Evolutionary conservation across 1,140 invertebrate genomes (phyloP).

Genomic region (Ips typographus): DNA sequence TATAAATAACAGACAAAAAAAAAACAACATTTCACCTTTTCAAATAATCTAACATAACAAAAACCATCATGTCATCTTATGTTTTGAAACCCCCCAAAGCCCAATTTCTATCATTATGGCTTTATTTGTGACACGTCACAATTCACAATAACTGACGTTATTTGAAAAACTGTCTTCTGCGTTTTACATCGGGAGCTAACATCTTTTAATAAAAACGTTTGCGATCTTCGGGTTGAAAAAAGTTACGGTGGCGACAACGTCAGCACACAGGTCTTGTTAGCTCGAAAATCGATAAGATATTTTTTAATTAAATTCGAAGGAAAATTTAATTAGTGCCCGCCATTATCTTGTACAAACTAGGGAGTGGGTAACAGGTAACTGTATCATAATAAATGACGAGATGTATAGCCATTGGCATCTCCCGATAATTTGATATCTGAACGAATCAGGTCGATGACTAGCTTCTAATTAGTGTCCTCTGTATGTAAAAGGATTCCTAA

Average conservation of each 20-base stretch:
- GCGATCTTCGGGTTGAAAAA: not conserved
- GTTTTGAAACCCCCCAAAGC: too few species aligned
- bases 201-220: not conserved
- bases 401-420: conserved; percentile 9
- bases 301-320: conserved; percentile 13
- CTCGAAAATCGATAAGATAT: conserved; percentile 17
- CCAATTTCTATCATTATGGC: too few species aligned
- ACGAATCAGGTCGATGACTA: too few species aligned
- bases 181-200: not conserved
- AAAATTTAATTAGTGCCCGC: conserved; percentile 14
- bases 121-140: too few species aligned
- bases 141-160: too few species aligned
- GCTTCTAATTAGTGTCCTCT: too few species aligned
- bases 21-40: too few species aligned
- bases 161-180: too few species aligned
- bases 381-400: conserved; percentile 17
- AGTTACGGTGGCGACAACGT: conserved; percentile 6
- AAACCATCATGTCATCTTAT: too few species aligned
- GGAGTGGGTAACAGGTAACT: conserved; percentile 19
- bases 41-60: too few species aligned
- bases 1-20: too few species aligned
- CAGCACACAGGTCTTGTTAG: not conserved
- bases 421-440: not conserved
- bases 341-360: conserved; percentile 20
- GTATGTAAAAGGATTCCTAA: too few species aligned